Percentiles rank a stretch among this genome's conserved stretches.
These are phyloP conservation scores for mouse (Mus musculus) DNA, from an alignment of 2,113 vertebrate species.

Conservation along the genomic window DNA sequence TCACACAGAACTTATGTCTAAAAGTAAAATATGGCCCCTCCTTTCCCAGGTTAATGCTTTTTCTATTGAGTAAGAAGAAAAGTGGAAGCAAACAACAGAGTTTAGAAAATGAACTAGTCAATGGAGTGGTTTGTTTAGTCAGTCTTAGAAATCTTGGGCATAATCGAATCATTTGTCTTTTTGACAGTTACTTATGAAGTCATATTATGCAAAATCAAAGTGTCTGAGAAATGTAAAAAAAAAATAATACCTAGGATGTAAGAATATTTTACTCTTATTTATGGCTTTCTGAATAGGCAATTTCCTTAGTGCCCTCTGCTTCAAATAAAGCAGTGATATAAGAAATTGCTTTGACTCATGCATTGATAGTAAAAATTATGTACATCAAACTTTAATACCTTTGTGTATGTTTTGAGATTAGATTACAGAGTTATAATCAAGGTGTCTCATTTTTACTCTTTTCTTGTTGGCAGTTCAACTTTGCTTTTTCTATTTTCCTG, in stretches of 20 bases:
- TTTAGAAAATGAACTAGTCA: slow-evolving; percentile 47
- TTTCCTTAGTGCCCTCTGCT: slow-evolving; percentile 64
- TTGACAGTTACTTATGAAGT: slow-evolving; percentile 70
- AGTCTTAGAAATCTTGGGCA: slow-evolving; percentile 43
- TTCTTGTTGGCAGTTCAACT: neutral
- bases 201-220: slow-evolving; percentile 50
- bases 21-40: neutral
- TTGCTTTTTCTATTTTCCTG: slow-evolving; percentile 44
- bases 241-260: slow-evolving; percentile 54
- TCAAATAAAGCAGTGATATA: slow-evolving; percentile 41
- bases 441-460: slow-evolving; percentile 43
- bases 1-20: neutral
- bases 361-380: slow-evolving; percentile 16
- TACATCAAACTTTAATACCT: slow-evolving; percentile 35
- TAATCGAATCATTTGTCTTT: slow-evolving; percentile 70
- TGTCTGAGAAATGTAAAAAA: slow-evolving; percentile 49
- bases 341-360: slow-evolving; percentile 59
- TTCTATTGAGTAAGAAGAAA: slow-evolving; percentile 26
- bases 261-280: slow-evolving; percentile 62
- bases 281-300: slow-evolving; percentile 61
- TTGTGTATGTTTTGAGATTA: slow-evolving; percentile 58
- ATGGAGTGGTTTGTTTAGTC: slow-evolving; percentile 47
- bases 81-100: neutral
- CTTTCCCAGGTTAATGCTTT: slow-evolving; percentile 41
- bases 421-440: slow-evolving; percentile 37